Evolutionary conservation across 2,797 vertebrate species (phyloP), one percentile per base, ranked within the genome.

Genomic region (Decapterus maruadsi): DNA sequence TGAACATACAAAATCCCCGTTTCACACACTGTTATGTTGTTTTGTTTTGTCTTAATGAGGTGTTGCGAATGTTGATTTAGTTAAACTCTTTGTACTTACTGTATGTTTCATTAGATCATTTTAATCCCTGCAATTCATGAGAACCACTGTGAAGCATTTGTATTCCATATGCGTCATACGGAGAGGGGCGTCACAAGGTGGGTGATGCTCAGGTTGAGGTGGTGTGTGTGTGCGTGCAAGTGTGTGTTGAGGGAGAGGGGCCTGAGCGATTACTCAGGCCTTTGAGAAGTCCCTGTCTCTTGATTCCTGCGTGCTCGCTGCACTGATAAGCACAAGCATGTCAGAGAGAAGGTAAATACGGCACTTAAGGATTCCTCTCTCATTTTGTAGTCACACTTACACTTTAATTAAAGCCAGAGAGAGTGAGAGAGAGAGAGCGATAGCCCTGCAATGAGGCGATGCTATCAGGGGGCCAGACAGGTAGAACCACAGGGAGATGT

Each of bases 361-460:
- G 78, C 92, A 92, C 93, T 95, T 96, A 95, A 92, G 89, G 88
- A 95, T 94, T 95, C 93, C 83, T 88, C 89, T 92, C 93, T 94
- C 93, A 94, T 95, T 95, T 93, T 85, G 90, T 87, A 86, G 93
- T 94, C 91, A 94, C 92, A 93, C 87, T 93, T 93, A 88, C 67
- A 46, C 88, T 95, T 95, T 95, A 95, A 95, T 95, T 95, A 95
- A 93, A 91, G 87, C 66, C 53, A 69, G 76, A 75, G 59, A 62
- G 72, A 88, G 82, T 40, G 26, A 26, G 26, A 26, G 84, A 93
- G 80, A 68, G 81, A 82, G 73, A 91, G 87, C 56, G 89, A 95
- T 94, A 93, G 88, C 78, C 82, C 77, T 67, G 89, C 91, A 88
- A 88, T 88, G 90, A 91, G 91, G 72, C 26, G 93, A 95, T 95